Base-by-base conservation (phyloP, 2,888 invertebrate species). In the Stictocephala bisonia region DNA sequence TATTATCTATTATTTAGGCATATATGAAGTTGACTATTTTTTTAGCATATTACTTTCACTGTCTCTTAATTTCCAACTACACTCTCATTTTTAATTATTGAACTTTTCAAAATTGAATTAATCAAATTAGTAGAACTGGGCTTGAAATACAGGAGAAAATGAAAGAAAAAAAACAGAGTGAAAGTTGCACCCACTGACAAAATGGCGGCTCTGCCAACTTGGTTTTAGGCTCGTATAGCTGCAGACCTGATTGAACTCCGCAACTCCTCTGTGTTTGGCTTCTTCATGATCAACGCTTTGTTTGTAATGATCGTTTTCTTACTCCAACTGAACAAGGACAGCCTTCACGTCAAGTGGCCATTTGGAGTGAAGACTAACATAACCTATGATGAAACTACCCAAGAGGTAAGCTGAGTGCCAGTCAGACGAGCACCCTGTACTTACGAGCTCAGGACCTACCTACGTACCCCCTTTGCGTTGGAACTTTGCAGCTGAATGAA, bases 281-380 rank as follows among this genome's bases (percentile, higher is more conserved):
- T 99, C 90, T 95, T 98, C 89, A 99, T 99, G 97, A 86, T 96
- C 86, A 99, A 99, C 88, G 96, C 98, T 80, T 91, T 99, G 82
- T 99, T 99, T 91, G 97, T 99, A 82, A 91, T 99, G 85, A 96
- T 98, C 86, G 97, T 99, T 81, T 96, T 99, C 87, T 92, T 99
- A 85, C 92, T 99, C 84, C 99, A 99, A 88, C 89, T 98, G 86
- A 97, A 98, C 89, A 97, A 97, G 90, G 97, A 97, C 86, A 91
- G 92, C 84, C 89, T 98, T 81, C 96, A 97, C 87, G 88, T 97
- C 84, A 95, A 96, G 86, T 97, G 97, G 97, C 97, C 97, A 71
- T 91, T 95, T 83, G 96, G 95, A 87, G 93, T 95, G 84, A 94
- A 92, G 88, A 94, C 93, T 85, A 96, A 96, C 87, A 93, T 96